Conservation (phyloP, 1,140 invertebrate genomes). For the Meteorus sp. region DNA sequence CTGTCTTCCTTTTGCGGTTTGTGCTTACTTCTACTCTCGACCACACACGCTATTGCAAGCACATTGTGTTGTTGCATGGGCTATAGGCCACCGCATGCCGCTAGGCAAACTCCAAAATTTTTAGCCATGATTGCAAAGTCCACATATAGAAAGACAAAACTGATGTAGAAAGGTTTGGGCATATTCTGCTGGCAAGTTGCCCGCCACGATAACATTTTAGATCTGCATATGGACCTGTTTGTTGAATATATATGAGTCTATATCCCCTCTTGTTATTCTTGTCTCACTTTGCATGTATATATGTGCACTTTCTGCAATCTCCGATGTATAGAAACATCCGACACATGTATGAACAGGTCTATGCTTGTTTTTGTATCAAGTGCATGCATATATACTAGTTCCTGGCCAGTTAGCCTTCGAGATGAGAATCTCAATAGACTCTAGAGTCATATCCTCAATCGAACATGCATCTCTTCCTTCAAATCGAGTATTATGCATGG, state of each 20-base stretch:
- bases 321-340: slow-evolving; percentile 15
- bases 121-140: slow-evolving; percentile 31
- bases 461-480: background rate
- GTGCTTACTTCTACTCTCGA: background rate
- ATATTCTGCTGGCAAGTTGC: slow-evolving; percentile 32
- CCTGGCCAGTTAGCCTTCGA: background rate
- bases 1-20: too few relatives aligned
- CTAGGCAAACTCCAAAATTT: slow-evolving; percentile 18
- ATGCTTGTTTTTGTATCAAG: background rate
- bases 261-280: background rate
- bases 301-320: too few relatives aligned
- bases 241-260: background rate
- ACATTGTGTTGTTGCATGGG: background rate
- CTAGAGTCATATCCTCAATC: background rate
- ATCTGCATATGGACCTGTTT: slow-evolving; percentile 25
- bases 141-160: background rate
- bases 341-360: slow-evolving; percentile 7
- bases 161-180: background rate
- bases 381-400: too few relatives aligned
- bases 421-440: slow-evolving; percentile 19
- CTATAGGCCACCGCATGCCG: background rate
- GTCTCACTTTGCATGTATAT: background rate
- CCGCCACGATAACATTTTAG: slow-evolving; percentile 13
- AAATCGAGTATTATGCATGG: too few relatives aligned
- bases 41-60: background rate